Conservation (phyloP, 2,797 vertebrate genomes). For the Manis crassicaudata region DNA sequence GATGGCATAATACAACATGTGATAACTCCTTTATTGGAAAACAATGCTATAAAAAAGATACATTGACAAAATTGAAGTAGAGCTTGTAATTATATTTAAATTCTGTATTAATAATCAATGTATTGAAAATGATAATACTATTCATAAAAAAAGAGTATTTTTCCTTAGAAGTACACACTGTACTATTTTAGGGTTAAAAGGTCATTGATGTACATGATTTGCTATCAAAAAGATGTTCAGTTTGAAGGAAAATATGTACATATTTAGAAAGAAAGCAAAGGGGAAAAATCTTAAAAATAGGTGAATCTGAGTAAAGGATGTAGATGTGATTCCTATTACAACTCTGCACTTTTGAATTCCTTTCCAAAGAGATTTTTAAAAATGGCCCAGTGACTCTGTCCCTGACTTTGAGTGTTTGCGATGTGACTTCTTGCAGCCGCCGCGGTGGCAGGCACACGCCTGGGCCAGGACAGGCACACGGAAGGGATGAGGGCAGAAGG, state of each 20-base stretch:
- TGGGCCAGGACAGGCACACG: not conserved
- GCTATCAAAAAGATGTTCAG: not conserved
- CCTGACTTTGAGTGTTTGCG: not conserved
- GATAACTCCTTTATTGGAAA: too few species aligned
- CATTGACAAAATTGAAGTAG: not conserved
- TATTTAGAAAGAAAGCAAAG: not conserved
- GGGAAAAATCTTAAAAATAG: not conserved
- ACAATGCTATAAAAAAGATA: too few species aligned
- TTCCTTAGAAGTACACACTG: not conserved
- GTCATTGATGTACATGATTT: not conserved
- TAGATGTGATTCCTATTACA: not conserved
- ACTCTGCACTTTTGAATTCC: not conserved
- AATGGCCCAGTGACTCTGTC: not conserved
- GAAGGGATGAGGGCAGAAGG: not conserved
- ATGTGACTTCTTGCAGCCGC: not conserved
- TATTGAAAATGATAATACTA: not conserved
- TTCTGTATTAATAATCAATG: not conserved
- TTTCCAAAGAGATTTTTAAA: not conserved
- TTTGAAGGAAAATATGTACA: not conserved
- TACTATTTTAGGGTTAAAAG: not conserved
- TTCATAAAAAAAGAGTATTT: not conserved
- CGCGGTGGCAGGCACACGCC: rapidly evolving
- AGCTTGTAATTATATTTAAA: not conserved
- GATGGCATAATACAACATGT: too few species aligned
- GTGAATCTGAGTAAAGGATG: not conserved